Evolutionary conservation across 2,797 vertebrate species (phyloP).

Genomic region (Acridotheres tristis): DNA sequence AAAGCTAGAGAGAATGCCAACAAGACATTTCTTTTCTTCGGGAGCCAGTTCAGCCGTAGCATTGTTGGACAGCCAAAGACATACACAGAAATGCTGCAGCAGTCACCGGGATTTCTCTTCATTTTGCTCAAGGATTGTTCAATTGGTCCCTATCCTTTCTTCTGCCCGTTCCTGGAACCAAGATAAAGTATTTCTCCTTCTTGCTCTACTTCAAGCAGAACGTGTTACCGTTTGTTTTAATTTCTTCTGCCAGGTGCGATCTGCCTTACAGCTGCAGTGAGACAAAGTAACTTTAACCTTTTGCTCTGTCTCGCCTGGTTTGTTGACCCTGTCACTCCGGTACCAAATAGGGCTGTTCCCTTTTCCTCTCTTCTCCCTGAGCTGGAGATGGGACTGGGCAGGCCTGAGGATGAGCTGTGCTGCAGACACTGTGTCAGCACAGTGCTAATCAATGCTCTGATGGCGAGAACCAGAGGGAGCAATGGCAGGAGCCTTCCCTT

Average conservation of each 20-base stretch:
- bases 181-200: neutral
- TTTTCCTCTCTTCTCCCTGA: neutral
- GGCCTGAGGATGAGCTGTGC: neutral
- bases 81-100: neutral
- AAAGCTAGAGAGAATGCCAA: neutral
- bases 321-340: neutral
- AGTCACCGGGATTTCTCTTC: neutral
- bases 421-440: fast-evolving
- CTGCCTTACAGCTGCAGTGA: neutral
- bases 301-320: neutral
- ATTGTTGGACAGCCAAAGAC: neutral
- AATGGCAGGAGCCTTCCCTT: neutral
- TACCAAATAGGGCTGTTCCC: fast-evolving
- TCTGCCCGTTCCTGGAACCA: neutral
- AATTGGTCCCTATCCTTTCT: neutral
- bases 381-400: neutral
- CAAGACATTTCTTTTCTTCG: neutral
- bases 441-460: neutral
- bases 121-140: neutral
- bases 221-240: neutral
- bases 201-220: neutral
- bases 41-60: neutral
- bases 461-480: neutral
- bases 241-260: neutral
- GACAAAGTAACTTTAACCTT: neutral